A percentile compares a stretch with the other conserved stretches of the same genome.
Evolutionary conservation across 2,888 invertebrate genomes (phyloP).

Genomic region (Epirrita christyi): DNA sequence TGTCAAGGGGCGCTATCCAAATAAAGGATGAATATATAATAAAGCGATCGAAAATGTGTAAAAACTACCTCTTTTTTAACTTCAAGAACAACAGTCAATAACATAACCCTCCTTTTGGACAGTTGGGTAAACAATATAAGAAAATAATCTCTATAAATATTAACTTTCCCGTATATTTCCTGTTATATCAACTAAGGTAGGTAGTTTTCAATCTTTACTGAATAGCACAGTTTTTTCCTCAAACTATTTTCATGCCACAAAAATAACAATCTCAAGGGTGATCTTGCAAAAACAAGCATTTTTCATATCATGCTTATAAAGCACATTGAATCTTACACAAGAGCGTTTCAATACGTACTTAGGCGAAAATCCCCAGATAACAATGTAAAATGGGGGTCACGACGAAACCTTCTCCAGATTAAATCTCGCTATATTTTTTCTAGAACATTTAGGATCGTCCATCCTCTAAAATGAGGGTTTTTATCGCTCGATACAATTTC

Average conservation of each 20-base stretch:
- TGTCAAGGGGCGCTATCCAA: too few relatives aligned
- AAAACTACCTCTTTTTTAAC: too few relatives aligned
- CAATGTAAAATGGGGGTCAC: constrained; percentile 36
- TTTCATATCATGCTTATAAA: constrained; percentile 34
- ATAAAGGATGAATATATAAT: too few relatives aligned
- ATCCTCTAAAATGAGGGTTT: constrained; percentile 4
- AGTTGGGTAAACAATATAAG: neutral
- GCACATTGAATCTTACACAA: constrained; percentile 28
- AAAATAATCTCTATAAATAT: neutral
- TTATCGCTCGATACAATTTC: constrained; percentile 7
- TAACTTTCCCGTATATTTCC: constrained; percentile 2
- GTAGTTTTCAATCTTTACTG: neutral
- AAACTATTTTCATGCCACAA: constrained; percentile 29
- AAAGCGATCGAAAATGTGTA: too few relatives aligned
- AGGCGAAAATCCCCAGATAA: constrained; percentile 38
- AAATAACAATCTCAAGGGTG: constrained; percentile 30
- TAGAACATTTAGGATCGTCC: constrained; percentile 26
- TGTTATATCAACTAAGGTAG: neutral
- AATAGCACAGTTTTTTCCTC: constrained; percentile 23
- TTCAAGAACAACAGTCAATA: too few relatives aligned
- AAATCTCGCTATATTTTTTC: constrained; percentile 36
- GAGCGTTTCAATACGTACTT: constrained; percentile 36
- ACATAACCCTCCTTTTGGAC: neutral
- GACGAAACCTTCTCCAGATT: constrained; percentile 31
- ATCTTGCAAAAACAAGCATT: constrained; percentile 36